Base-by-base conservation (phyloP, 2,888 invertebrate species). In the Lamellibrachia satsuma region DNA sequence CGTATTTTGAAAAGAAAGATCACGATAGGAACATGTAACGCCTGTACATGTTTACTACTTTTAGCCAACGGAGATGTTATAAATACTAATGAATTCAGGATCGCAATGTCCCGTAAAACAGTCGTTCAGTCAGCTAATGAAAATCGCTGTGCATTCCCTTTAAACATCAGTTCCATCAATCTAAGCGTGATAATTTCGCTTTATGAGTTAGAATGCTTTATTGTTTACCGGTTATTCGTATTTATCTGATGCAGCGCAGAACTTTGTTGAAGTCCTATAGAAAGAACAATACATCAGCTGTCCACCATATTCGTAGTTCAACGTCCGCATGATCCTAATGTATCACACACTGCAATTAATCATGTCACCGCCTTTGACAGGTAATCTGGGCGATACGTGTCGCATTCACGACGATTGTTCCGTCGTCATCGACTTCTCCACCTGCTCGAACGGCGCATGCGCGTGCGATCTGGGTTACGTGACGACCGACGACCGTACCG, bases 401-500 rank as follows among this genome's bases (percentile, higher is more conserved):
- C 52, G 52, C 91, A 15, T 51, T 27, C 91, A 91, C 51, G 91
- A 91, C 91, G 52, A 91, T 15, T 91, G 91, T 22, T 52, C 91
- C 11, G 91, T 52, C 52, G 51, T 52, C 52, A 52, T 91, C 52
- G 91, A 51, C 52, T 91, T 39, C 7, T 52, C 52, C 91, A 91
- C 51, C 91, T 91, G 91, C 1, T 52, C 91, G 91, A 52, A 51
- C 52, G 51, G 91, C 91, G 91, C 91, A 52, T 91, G 91, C 91
- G 91, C 52, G 91, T 91, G 91, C 51, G 91, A 91, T 39, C 91
- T 52, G 27, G 91, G 91, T 1, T 91, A 91, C 91, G 52, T 91
- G 91, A 7, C 52, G 11, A 52, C 91, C 91, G 51, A 52, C 39
- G 91, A 91, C 39, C 39, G 51, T 15, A 27, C 91, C 15, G 52